phyloP scores from a whole-genome alignment of 2,888 invertebrate species.

The Ectemnius continuus region DNA sequence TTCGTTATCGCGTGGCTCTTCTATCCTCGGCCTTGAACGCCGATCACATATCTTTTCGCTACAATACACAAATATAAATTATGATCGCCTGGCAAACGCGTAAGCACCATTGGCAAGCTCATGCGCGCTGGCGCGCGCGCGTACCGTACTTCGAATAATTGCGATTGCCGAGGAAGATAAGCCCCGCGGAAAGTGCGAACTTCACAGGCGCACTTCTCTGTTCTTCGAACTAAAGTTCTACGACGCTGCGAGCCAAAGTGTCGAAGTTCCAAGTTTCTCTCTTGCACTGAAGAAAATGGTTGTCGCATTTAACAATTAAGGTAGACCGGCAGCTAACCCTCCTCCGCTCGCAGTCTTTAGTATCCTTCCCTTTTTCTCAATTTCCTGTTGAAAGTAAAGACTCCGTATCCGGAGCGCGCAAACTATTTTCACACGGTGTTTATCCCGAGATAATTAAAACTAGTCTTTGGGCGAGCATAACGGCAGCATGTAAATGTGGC shows the following conservation, averaged over 20 bases:
- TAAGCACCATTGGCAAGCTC: not conserved
- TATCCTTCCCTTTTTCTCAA: slow-evolving; percentile 1
- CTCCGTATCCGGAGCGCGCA: slow-evolving; percentile 6
- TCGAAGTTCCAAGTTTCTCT: too few relatives aligned
- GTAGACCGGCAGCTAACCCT: too few relatives aligned
- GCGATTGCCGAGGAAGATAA: not conserved
- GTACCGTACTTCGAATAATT: not conserved
- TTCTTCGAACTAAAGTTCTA: too few relatives aligned
- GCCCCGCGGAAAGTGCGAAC: slow-evolving; percentile 2
- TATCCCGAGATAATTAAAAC: slow-evolving; percentile 54
- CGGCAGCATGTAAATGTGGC: slow-evolving; percentile 42
- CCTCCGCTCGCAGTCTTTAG: too few relatives aligned
- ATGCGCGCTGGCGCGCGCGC: not conserved
- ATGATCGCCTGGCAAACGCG: not conserved
- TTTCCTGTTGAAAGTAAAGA: not conserved
- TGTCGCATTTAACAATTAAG: too few relatives aligned
- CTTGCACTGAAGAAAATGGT: too few relatives aligned
- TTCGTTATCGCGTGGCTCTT: slow-evolving; percentile 54
- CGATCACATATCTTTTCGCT: slow-evolving; percentile 40
- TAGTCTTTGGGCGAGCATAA: slow-evolving; percentile 54
- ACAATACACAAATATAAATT: slow-evolving; percentile 24
- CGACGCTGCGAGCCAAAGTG: too few relatives aligned
- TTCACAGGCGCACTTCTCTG: too few relatives aligned
- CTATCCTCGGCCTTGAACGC: slow-evolving; percentile 48
- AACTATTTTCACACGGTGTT: slow-evolving; percentile 54